Percentiles rank a stretch among this genome's conserved stretches.
Conservation (phyloP, 2,797 vertebrate genomes). For the Sebastes hopkinsi region DNA sequence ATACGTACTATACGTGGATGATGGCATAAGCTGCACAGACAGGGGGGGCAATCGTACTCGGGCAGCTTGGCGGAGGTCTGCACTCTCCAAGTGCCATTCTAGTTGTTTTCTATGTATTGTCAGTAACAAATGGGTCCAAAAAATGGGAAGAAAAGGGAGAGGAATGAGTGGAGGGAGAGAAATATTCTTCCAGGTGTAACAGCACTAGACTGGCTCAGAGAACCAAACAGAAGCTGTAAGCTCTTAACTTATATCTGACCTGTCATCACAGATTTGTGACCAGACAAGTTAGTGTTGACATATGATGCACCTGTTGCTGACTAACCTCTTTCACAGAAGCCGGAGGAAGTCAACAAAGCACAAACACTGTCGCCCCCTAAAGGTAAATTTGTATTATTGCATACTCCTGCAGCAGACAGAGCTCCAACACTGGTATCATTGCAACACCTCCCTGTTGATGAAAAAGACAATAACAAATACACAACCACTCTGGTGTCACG, state of each 20-base stretch:
- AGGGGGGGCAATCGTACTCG: too few species aligned
- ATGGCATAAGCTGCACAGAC: too few species aligned
- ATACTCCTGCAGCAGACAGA: not conserved
- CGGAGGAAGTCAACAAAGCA: slow-evolving; percentile 16
- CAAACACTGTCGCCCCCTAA: slow-evolving; percentile 68
- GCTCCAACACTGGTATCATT: not conserved
- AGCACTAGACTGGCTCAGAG: not conserved
- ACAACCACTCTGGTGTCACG: not conserved
- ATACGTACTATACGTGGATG: too few species aligned
- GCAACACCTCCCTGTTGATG: not conserved
- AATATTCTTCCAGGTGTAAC: not conserved
- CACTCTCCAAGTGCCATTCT: too few species aligned
- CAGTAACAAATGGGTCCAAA: not conserved
- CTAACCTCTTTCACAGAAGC: slow-evolving; percentile 7
- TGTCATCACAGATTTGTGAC: slow-evolving; percentile 42
- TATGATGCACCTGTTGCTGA: slow-evolving; percentile 53
- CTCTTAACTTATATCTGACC: slow-evolving; percentile 2
- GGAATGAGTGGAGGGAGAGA: not conserved
- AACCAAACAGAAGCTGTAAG: slow-evolving; percentile 15
- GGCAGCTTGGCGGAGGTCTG: too few species aligned
- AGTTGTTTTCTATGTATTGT: not conserved
- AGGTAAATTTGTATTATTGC: slow-evolving; percentile 31
- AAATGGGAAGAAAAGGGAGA: not conserved
- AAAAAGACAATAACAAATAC: not conserved
- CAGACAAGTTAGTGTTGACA: slow-evolving; percentile 40